Base-by-base conservation (phyloP, 2,797 vertebrate genomes). In the Tapera naevia region DNA sequence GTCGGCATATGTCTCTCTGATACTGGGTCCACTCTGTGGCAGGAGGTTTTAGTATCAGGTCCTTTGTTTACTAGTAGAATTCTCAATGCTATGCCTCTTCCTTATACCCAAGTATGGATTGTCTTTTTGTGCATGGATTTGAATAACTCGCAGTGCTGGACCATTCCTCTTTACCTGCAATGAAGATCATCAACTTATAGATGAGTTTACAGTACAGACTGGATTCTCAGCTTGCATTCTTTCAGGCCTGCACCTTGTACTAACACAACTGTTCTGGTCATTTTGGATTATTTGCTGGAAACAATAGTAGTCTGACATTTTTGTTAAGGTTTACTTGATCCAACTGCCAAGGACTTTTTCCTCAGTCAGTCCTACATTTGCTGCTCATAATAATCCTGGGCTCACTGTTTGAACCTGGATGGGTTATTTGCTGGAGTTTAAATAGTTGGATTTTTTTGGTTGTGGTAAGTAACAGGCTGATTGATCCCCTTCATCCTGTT, bases 251-350 rank as follows among this genome's bases (percentile, higher is more conserved):
- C 73, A 75, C 9, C 51, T 83, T 91, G 30, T 53, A 60, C 46
- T 91, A 76, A 62, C 65, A 56, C 14, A 76, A 32, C 43, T 30
- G 37, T 85, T 91, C 28, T 28, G 54, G 50, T 89, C 19, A 73
- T 70, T 82, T 58, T 85, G 71, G 48, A 66, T 79, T 76, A 73
- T 83, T 93, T 93, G 30, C n/a, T 89, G 67, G 82, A 74, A 91
- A 67, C 35, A 80, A 76, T 91, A 88, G 64, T 62, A 74, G 35
- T 48, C 72, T 80, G 56, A 13, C 60, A 28, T 30, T 94, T 89
- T 94, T 85, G 7, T 80, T 61, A 79, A 88, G 24, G 32, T 90
- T 91, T 89, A 62, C 60, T 70, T 94, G 54, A 58, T 84, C 32
- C 35, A 90, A 58, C 54, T 86, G 60, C 27, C 78, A 62, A 70